phyloP scores from a whole-genome alignment of 2,113 vertebrate genomes.

The Piprites chloris region DNA sequence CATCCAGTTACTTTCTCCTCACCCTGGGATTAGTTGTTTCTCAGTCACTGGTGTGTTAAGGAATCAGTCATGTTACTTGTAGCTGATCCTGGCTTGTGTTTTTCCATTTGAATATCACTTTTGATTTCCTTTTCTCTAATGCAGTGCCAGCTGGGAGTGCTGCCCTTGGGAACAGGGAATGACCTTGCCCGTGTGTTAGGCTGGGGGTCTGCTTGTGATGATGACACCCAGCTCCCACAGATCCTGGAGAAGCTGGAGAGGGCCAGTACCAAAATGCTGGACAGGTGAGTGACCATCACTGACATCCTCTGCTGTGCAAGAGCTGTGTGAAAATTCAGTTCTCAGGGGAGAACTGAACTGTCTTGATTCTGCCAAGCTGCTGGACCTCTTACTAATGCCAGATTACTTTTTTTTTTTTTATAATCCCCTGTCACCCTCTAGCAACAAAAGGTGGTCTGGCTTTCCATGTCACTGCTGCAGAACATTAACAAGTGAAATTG shows the following conservation, averaged over 20 bases:
- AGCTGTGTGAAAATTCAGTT: background rate
- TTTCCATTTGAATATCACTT: background rate
- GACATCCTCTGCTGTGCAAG: background rate
- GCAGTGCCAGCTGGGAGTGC: constrained; percentile 93
- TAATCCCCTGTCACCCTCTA: background rate
- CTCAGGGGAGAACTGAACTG: background rate
- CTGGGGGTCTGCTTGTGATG: constrained; percentile 96
- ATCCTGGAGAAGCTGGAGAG: constrained; percentile 97
- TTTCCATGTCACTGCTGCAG: background rate
- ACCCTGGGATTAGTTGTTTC: background rate
- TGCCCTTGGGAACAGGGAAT: constrained; percentile 94
- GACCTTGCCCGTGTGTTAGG: constrained; percentile 93
- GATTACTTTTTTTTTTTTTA: background rate
- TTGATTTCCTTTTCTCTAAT: background rate
- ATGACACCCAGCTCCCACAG: constrained; percentile 92
- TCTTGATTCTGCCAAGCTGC: background rate
- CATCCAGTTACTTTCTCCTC: background rate
- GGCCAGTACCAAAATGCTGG: constrained; percentile 97
- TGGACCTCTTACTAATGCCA: background rate
- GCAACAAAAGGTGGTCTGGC: background rate
- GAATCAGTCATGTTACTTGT: background rate
- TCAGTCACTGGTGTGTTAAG: background rate
- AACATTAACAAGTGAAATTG: background rate
- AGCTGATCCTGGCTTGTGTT: background rate
- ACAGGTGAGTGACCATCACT: constrained; percentile 77